A percentile compares a stretch with the other conserved stretches of the same genome.
phyloP scores from a whole-genome alignment of 2,113 vertebrate species.

The Notarius lentiginosus region DNA sequence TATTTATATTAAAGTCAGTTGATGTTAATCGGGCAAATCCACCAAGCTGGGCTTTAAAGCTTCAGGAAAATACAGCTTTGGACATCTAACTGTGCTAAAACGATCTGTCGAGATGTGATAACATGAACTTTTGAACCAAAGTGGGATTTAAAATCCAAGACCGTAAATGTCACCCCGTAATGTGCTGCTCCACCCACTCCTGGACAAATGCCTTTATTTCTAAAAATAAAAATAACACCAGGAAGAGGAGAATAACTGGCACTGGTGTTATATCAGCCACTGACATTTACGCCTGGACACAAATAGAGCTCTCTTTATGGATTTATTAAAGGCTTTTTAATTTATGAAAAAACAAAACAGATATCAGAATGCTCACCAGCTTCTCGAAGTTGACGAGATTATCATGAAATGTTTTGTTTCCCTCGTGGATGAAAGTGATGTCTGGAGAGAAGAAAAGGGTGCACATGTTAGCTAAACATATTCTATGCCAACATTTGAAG shows the following conservation, averaged over 20 bases:
- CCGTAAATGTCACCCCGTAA: neutral
- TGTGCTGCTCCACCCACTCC: neutral
- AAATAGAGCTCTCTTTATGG: neutral
- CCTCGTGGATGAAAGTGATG: slow-evolving; percentile 98
- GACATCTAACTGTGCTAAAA: neutral
- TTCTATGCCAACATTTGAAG: neutral
- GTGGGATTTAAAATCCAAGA: neutral
- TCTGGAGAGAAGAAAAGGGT: slow-evolving; percentile 69
- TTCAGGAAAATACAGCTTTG: neutral
- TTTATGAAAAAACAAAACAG: too few species aligned
- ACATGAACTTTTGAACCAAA: neutral
- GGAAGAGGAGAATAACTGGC: neutral
- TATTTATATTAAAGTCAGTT: neutral
- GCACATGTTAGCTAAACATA: too few species aligned
- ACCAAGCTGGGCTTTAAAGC: neutral
- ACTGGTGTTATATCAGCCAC: neutral
- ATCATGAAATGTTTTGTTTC: slow-evolving; percentile 98
- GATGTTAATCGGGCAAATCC: neutral
- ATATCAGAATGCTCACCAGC: slow-evolving; percentile 77
- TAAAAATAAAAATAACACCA: neutral
- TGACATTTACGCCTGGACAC: neutral
- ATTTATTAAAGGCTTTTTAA: neutral
- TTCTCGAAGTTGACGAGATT: slow-evolving; percentile 99
- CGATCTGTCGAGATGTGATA: neutral
- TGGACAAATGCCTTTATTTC: neutral